Evolutionary conservation across 1,140 invertebrate species (phyloP).

Genomic region (Pseudomyrmex flavicornis): DNA sequence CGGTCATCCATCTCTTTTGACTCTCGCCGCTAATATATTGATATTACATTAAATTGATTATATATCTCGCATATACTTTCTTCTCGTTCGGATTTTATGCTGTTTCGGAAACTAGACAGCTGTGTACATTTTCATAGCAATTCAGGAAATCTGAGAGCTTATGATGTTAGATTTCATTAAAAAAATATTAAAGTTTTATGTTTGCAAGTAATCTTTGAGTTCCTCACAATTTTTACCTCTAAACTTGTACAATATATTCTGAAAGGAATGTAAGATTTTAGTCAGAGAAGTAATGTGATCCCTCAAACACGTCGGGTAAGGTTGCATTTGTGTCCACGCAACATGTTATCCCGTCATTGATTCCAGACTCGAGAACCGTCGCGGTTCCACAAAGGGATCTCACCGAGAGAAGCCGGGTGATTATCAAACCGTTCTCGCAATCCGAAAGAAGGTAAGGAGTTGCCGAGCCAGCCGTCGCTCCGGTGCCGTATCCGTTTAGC

Average conservation of each 20-base stretch:
- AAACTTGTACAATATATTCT: no score
- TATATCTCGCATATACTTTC: slow-evolving; percentile 41
- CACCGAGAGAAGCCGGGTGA: slow-evolving; percentile 16
- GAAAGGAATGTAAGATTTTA: neutral
- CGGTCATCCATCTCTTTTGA: slow-evolving; percentile 12
- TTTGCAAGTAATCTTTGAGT: no score
- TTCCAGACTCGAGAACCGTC: neutral
- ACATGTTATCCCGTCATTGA: slow-evolving; percentile 48
- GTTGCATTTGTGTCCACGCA: slow-evolving; percentile 10
- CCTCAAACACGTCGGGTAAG: neutral
- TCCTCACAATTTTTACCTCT: neutral
- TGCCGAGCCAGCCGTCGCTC: slow-evolving; percentile 30
- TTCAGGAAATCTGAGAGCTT: neutral
- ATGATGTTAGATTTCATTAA: neutral
- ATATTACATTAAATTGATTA: slow-evolving; percentile 74
- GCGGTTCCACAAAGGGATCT: slow-evolving; percentile 24
- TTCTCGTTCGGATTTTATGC: neutral
- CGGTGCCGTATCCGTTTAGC: slow-evolving; percentile 68
- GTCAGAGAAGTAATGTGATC: neutral
- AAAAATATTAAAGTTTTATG: neutral
- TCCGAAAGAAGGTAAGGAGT: slow-evolving; percentile 18
- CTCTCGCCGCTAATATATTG: slow-evolving; percentile 61
- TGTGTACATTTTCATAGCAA: slow-evolving; percentile 24
- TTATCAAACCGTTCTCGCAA: slow-evolving; percentile 62
- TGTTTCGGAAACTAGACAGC: slow-evolving; percentile 38